phyloP scores from a whole-genome alignment of 1,140 invertebrate species.

The Pollicipes pollicipes region DNA sequence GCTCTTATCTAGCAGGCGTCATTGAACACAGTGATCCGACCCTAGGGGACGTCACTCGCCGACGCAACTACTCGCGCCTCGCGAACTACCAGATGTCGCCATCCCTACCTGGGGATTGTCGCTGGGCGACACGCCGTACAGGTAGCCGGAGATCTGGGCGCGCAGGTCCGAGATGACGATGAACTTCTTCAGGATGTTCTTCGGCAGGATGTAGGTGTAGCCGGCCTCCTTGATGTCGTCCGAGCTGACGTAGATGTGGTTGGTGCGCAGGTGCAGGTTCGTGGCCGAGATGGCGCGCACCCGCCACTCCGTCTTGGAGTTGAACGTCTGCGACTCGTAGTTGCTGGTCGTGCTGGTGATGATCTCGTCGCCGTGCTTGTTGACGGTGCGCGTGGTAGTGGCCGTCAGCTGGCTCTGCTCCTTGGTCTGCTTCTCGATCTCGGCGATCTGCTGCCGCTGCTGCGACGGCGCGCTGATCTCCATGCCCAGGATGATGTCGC shows the following conservation, averaged over 20 bases:
- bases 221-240: slow-evolving; percentile 99
- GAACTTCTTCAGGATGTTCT: slow-evolving; percentile 97
- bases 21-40: too few species aligned
- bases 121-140: slow-evolving; percentile 89
- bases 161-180: slow-evolving; percentile 96
- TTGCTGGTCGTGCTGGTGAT: slow-evolving; percentile 97
- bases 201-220: slow-evolving; percentile 95
- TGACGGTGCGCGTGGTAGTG: slow-evolving; percentile 92
- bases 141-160: slow-evolving; percentile 81
- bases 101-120: slow-evolving; percentile 80
- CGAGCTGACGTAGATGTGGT: slow-evolving; percentile 97
- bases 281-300: slow-evolving; percentile 95
- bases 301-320: slow-evolving; percentile 97
- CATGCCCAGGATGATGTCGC: slow-evolving; percentile 99
- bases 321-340: slow-evolving; percentile 95
- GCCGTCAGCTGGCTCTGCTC: slow-evolving; percentile 96
- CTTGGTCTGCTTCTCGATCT: slow-evolving; percentile 99
- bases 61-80: too few species aligned
- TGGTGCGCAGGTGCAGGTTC: slow-evolving; percentile 92
- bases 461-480: slow-evolving; percentile 98
- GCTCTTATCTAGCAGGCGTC: too few species aligned
- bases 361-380: slow-evolving; percentile 99
- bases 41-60: too few species aligned
- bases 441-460: slow-evolving; percentile 95
- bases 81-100: too few species aligned